Conservation (phyloP, 2,113 vertebrate species). For the Phoenicopterus ruber region DNA sequence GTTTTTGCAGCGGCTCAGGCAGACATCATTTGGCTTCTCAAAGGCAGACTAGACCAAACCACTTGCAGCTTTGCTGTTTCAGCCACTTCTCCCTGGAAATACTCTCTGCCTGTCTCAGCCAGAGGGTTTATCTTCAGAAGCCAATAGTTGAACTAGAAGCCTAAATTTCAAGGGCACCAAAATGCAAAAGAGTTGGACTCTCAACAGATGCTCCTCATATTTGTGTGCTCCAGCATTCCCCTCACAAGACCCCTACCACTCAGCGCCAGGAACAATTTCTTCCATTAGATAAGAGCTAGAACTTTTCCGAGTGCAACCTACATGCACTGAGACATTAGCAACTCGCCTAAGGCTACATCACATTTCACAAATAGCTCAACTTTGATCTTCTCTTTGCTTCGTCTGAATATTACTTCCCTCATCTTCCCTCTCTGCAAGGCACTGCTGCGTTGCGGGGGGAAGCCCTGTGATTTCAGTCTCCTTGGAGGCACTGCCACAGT, state of each 20-base stretch:
- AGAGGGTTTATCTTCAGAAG: background rate
- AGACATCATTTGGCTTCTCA: background rate
- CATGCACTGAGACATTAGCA: background rate
- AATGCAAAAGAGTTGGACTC: background rate
- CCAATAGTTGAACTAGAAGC: background rate
- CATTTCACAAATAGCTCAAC: background rate
- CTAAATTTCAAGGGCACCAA: background rate
- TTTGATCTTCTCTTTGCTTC: background rate
- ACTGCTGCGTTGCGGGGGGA: fast-evolving
- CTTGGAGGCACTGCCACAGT: background rate
- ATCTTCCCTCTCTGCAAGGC: background rate
- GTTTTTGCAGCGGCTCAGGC: background rate
- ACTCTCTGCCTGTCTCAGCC: background rate
- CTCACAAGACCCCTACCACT: background rate
- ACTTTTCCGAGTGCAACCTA: background rate
- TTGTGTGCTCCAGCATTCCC: background rate
- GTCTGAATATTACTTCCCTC: background rate
- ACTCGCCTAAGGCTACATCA: background rate
- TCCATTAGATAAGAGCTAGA: background rate
- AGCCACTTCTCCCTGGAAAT: background rate
- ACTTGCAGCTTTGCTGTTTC: background rate
- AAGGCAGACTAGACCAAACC: background rate
- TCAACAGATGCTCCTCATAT: background rate
- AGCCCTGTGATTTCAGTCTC: background rate
- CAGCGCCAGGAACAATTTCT: background rate